Base-by-base conservation (phyloP, 2,888 invertebrate species). In the Sarcophaga variegata region DNA sequence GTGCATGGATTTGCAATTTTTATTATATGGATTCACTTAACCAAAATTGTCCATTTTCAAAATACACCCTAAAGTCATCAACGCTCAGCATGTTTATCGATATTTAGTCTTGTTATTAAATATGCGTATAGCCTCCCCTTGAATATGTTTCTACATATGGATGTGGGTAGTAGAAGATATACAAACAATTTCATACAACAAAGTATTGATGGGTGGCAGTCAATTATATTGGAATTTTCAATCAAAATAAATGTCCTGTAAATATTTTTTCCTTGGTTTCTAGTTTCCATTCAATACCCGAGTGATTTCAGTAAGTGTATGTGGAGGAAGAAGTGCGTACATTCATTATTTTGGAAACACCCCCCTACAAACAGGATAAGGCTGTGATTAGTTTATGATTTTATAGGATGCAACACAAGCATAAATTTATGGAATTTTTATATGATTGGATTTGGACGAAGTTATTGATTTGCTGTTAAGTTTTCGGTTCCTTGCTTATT, bases 141-240 rank as follows among this genome's bases (percentile, higher is more conserved):
- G 8, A 37, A 37, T 37, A 37, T 37, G 8, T 37, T 37, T 2
- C 10, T 1, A 10, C 37, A 37, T 37, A 37, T 37, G 37, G 37
- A 37, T 8, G 37, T 37, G 37, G 37, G 37, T 37, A 37, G 37
- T 10, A 37, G n/a, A 27, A 71, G 20, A 20, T 14, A 14, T 71
- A 64, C 54, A 59, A 76, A 6, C 49, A 49, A 76, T 27, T 79
- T 76, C 45, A 12, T 54, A 22, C 54, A 59, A 69, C 47, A 75
- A 79, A 79, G 86, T 86, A 80, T 86, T 86, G 83, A 76, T 80
- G 80, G 83, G 83, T 71, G 81, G 85, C 85, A 87, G 83, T 88
- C 88, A 88, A 88, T 89, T 88, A 86, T 83, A 75, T 77, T 87
- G 80, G 87, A 88, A 89, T 88, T 88, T 89, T 88, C 88, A 88